Evolutionary conservation across 2,888 invertebrate species (phyloP).

Genomic region (Desoria tigrina): DNA sequence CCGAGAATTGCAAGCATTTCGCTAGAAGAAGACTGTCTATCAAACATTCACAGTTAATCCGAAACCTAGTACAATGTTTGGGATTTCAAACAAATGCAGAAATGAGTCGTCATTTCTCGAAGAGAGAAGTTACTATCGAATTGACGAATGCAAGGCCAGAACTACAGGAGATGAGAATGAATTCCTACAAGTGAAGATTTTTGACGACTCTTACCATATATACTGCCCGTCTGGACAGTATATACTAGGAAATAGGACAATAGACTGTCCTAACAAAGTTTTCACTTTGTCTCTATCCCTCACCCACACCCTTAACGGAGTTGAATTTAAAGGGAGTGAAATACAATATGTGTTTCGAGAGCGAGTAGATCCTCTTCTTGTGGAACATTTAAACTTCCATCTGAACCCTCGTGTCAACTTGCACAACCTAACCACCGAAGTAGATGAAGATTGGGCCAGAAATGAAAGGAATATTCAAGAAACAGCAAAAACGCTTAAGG

Average conservation of each 20-base stretch:
- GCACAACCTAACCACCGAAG: neutral
- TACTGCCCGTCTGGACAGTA: neutral
- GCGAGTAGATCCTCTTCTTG: neutral
- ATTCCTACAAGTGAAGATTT: neutral
- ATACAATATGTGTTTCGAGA: neutral
- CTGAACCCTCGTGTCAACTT: neutral
- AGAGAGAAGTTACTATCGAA: too few relatives aligned
- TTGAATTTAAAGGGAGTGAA: neutral
- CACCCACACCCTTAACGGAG: neutral
- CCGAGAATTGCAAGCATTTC: too few relatives aligned
- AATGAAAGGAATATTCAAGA: neutral
- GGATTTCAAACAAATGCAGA: too few relatives aligned
- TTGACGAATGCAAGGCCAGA: neutral
- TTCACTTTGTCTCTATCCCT: neutral
- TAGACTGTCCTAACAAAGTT: neutral
- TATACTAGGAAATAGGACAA: neutral
- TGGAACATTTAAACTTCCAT: neutral
- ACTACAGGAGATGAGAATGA: neutral
- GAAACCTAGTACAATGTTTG: too few relatives aligned
- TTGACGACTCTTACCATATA: neutral
- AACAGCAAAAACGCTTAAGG: neutral
- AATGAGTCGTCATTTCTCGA: too few relatives aligned
- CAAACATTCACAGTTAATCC: too few relatives aligned
- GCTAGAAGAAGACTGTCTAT: too few relatives aligned
- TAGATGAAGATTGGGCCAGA: neutral